Base-by-base conservation (phyloP, 2,113 vertebrate genomes). In the Crotalus horridus region DNA sequence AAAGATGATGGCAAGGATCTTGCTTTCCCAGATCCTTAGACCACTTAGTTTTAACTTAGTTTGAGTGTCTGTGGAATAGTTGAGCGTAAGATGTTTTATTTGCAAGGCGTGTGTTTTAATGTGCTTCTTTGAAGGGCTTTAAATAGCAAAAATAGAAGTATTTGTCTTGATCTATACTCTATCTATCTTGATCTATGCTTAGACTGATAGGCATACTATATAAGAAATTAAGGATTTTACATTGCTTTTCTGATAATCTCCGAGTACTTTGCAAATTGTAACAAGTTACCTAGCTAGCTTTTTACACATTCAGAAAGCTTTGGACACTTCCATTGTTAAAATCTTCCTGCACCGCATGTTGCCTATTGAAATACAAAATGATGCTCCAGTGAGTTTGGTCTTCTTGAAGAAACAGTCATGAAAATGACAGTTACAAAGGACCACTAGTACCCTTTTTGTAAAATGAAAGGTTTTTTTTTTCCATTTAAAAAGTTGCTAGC, bases 201-300 rank as follows among this genome's bases (percentile, higher is more conserved):
- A 94, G 56, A 95, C 90, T 85, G n/a, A 6, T 85, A 91, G 91
- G 93, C 89, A 90, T 94, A 94, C 91, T 93, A 58, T 11, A 1
- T 43, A 43, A 85, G 61, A 86, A 85, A 88, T 51, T 85, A 88
- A 12, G 17, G 1, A 3, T 29, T 0, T 58, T 29, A n/a, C 85
- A 43, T 55, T 61, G 24, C n/a, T 39, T 81, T 4, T 53, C 55
- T 93, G 94, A 89, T 90, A 94, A 85, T 93, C 94, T 94, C 64
- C 54, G 2, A 87, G 94, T 69, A 95, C 54, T 33, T 48, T 95
- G 93, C 94, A 94, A 90, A 93, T 93, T 95, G 64, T 92, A 59
- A 88, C 43, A 1, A 74, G 17, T 81, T 89, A 26, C 89, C n/a
- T 85, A 46, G 5, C 21, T 85, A 33, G 81, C 20, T 23, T 81